A percentile compares a stretch with the other conserved stretches of the same genome.
phyloP scores from a whole-genome alignment of 2,797 vertebrate genomes.

The Scolopax bukidnonensis region DNA sequence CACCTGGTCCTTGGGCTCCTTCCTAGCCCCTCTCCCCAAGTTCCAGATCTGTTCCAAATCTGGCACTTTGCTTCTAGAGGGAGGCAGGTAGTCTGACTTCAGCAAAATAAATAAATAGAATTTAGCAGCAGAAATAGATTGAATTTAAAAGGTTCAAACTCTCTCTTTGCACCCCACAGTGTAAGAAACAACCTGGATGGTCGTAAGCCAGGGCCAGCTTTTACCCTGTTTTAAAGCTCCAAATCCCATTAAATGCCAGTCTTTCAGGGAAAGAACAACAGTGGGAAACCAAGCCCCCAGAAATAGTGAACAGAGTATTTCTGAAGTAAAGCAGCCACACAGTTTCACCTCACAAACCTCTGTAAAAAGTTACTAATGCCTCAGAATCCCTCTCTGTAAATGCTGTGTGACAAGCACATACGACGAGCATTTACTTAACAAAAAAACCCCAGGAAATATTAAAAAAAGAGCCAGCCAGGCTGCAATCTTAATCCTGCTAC shows the following conservation, averaged over 20 bases:
- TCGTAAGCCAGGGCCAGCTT: not conserved
- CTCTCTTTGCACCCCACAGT: not conserved
- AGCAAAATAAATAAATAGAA: not conserved
- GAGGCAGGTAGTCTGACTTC: not conserved
- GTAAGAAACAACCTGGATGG: not conserved
- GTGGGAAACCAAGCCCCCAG: not conserved
- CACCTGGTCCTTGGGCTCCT: not conserved
- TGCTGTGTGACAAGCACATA: not conserved
- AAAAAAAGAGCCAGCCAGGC: fast-evolving
- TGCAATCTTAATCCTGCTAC: slow-evolving; percentile 16
- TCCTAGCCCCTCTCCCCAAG: not conserved
- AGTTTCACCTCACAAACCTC: not conserved
- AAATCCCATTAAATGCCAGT: not conserved
- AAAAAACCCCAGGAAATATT: slow-evolving; percentile 1
- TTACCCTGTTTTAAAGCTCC: not conserved
- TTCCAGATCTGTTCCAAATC: not conserved
- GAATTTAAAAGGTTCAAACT: not conserved
- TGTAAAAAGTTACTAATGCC: not conserved
- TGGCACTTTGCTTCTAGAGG: not conserved
- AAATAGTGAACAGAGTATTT: not conserved
- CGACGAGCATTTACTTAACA: not conserved
- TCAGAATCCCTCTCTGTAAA: not conserved
- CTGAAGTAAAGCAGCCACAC: not conserved
- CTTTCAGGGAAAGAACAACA: not conserved
- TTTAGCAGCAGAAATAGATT: not conserved